Evolutionary conservation across 2,113 vertebrate species (phyloP).

Genomic region (Tupaia tana): DNA sequence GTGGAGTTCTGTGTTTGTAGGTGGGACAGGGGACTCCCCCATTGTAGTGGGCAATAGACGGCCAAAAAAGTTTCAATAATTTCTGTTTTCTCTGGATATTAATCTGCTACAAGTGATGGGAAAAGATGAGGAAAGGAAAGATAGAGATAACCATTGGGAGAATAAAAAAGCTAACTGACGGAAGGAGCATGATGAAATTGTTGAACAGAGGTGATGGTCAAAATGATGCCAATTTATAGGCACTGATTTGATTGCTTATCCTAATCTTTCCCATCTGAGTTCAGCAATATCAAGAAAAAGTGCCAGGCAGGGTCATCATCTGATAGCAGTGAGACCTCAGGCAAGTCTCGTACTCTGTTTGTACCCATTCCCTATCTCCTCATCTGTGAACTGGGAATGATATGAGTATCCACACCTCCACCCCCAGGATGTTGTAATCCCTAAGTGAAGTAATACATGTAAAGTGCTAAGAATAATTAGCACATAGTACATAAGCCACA

Average conservation of each 20-base stretch:
- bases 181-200: neutral
- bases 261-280: neutral
- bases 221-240: neutral
- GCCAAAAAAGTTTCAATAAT: neutral
- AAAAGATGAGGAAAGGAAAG: neutral
- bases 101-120: neutral
- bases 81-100: neutral
- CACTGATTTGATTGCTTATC: neutral
- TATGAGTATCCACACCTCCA: no score
- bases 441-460: neutral
- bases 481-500: no score
- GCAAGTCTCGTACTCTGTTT: neutral
- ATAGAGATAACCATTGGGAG: neutral
- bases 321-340: neutral
- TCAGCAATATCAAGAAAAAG: neutral
- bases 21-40: neutral
- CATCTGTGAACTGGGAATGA: neutral
- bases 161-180: neutral
- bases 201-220: neutral
- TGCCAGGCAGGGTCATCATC: neutral
- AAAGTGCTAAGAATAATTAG: neutral
- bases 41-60: neutral
- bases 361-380: neutral
- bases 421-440: neutral
- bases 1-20: neutral